Evolutionary conservation across 2,797 vertebrate genomes (phyloP), one percentile per base, ranked within the genome.

Genomic region (Falco concolor): DNA sequence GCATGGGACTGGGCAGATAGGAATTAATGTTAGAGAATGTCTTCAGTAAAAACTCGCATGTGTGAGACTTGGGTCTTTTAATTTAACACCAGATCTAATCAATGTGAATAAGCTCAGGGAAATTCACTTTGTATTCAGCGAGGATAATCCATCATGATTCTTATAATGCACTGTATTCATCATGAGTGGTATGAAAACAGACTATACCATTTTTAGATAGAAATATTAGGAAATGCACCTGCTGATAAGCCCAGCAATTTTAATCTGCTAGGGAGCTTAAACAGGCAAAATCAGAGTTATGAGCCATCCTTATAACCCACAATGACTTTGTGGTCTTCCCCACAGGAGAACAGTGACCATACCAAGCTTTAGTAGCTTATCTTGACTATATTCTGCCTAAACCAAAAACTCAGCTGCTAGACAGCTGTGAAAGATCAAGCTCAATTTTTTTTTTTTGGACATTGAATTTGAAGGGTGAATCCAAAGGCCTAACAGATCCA

Each of bases 341-440:
- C 38, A 68, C 36, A 70, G 64, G 36, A 84, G 25, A 92, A 79
- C 2, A 91, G 73, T 60, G 74, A 57, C 85, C 61, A 52, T 73
- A 84, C 13, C 60, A 72, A 64, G 34, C 40, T 80, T 87, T 87
- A 94, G 17, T n/a, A n/a, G 5, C n/a, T 93, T 86, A 93, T 94
- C 73, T 73, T 68, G 52, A 78, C 69, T 83, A 20, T 79, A 28
- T 9, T 90, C 63, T 89, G 73, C 70, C 84, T 95, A 70, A 74
- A 50, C 77, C 22, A 82, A 74, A 94, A 93, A 10, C 52, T 96
- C 96, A 96, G 95, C 94, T 96, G 92, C 79, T 77, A 45, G 73
- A 94, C 94, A 96, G 94, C 95, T 97, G 95, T 57, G 44, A 79
- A 91, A 87, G 59, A 93, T 96, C 95, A 94, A 91, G 54, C 38